Base-by-base conservation (phyloP, 2,797 vertebrate genomes). In the Anniella stebbinsi region DNA sequence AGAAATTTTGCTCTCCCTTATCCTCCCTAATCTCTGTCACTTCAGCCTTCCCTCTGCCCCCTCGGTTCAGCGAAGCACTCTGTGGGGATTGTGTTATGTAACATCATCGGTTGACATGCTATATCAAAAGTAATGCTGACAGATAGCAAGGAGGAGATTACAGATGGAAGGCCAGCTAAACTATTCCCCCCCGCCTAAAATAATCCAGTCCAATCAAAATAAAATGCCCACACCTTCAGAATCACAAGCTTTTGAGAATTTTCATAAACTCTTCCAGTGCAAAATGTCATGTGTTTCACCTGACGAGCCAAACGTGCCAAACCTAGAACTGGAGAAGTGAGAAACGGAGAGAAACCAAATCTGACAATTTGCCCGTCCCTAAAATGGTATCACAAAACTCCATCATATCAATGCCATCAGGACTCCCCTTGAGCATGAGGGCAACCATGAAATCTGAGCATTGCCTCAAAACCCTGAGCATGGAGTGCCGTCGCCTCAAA, bases 111-210 rank as follows among this genome's bases (percentile, higher is more conserved):
- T 48, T 77, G 69, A 84, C 57, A 91, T 72, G 57, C 92, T 89
- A 85, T 36, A 92, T 23, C 12, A 57, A 87, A 28, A 36, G n/a
- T 0, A 86, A 12, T 87, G 60, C 33, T 69, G 25, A 13, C 63
- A 48, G 76, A 23, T 23, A 69, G 67, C 57, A 12, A 45, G n/a
- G 23, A 87, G 92, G 89, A 92, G 84, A 88, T 38, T 45, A 84
- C 33, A 41, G n/a, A 87, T 36, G 92, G 7, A 4, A 72, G 88
- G 92, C 51, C 86, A 92, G 54, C 86, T 83, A 90, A 93, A 93
- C 86, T 82, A 88, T 78, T 93, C 82, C 57, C 89, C 90, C 87
- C 17, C 57, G 30, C 57, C 45, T n/a, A 33, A 84, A 84, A 84
- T 36, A 28, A 38, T 86, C 70, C 36, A n/a, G 2, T 1, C 57